Conservation (phyloP, 2,888 invertebrate genomes). For the Gymnosoma rotundatum region DNA sequence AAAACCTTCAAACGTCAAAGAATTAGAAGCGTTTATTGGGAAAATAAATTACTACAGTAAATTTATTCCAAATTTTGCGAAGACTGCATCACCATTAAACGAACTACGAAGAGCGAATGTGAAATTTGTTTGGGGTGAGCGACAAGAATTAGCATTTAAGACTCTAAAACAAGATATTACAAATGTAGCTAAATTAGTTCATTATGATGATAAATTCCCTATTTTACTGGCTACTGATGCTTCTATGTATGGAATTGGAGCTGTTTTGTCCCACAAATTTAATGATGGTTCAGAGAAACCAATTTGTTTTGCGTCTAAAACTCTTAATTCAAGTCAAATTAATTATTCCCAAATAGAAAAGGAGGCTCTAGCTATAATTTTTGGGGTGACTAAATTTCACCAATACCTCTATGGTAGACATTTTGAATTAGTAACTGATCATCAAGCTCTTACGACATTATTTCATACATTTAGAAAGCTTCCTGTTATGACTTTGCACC, state of each 20-base stretch:
- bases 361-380: conserved; percentile 57
- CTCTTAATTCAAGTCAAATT: conserved; percentile 54
- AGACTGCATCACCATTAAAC: conserved; percentile 62
- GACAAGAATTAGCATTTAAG: conserved; percentile 41
- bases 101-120: conserved; percentile 21
- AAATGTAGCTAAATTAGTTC: conserved; percentile 42
- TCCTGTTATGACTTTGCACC: conserved; percentile 43
- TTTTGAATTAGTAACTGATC: conserved; percentile 62
- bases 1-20: conserved; percentile 49
- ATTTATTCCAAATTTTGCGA: conserved; percentile 62
- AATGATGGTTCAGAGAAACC: conserved; percentile 57
- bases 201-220: conserved; percentile 56
- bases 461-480: conserved; percentile 62
- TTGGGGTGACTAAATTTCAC: conserved; percentile 56
- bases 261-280: conserved; percentile 8
- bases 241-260: conserved; percentile 4
- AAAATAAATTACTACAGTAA: conserved; percentile 67
- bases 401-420: conserved; percentile 59
- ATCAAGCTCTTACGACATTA: conserved; percentile 25
- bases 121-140: conserved; percentile 39
- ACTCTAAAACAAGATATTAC: conserved; percentile 43
- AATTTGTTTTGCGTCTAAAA: conserved; percentile 62
- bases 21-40: conserved; percentile 62
- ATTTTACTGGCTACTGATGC: conserved; percentile 63
- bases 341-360: conserved; percentile 62